Evolutionary conservation across 2,113 vertebrate species (phyloP).

Genomic region (Clarias gariepinus): DNA sequence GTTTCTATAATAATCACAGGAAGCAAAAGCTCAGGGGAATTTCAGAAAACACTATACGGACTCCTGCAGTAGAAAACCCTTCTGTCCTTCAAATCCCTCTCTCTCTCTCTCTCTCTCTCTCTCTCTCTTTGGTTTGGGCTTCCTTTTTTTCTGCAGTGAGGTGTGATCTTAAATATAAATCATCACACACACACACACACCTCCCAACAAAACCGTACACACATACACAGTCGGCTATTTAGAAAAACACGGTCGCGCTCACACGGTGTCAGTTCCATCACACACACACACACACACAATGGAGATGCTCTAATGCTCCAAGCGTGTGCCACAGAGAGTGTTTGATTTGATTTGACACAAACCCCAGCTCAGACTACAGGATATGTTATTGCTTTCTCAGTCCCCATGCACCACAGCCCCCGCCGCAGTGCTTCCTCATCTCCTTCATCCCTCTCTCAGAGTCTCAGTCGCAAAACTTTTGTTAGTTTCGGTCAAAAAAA

Average conservation of each 20-base stretch:
- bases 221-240: background rate
- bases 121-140: background rate
- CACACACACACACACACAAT: background rate
- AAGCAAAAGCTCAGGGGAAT: background rate
- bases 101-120: background rate
- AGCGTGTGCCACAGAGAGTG: conserved; percentile 24
- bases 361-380: conserved; percentile 22
- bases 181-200: background rate
- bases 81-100: background rate
- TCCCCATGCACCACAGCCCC: conserved; percentile 30
- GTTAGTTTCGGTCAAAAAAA: background rate
- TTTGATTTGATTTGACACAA: conserved; percentile 38
- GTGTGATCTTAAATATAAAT: conserved; percentile 29
- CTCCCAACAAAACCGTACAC: background rate
- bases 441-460: background rate
- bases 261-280: background rate
- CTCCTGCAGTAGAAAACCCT: conserved; percentile 2
- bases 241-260: background rate
- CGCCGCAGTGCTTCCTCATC: background rate
- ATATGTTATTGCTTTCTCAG: conserved; percentile 33
- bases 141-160: conserved; percentile 5
- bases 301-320: background rate
- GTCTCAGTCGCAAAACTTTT: background rate
- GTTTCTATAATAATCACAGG: background rate
- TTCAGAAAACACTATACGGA: background rate